Conservation (phyloP, 2,888 invertebrate genomes). For the Limnephilus auricula region DNA sequence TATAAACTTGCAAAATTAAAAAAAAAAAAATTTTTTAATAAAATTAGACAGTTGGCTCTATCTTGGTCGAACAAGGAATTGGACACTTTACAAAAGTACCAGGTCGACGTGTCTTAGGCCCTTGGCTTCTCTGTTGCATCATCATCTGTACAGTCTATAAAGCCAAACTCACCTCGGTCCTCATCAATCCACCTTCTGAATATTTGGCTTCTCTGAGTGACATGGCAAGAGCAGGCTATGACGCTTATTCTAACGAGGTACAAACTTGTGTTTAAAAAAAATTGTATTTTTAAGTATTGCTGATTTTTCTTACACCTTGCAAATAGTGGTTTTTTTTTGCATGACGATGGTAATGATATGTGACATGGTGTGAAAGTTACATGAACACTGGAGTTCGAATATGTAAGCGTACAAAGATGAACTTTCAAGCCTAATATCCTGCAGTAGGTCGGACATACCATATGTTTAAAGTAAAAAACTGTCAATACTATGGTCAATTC, state of each 20-base stretch:
- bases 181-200: slow-evolving; percentile 48
- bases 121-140: slow-evolving; percentile 61
- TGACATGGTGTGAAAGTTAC: too few relatives aligned
- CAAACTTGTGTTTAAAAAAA: too few relatives aligned
- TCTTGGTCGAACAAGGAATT: slow-evolving; percentile 58
- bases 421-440: too few relatives aligned
- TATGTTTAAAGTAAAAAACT: too few relatives aligned
- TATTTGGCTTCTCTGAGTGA: slow-evolving; percentile 30
- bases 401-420: too few relatives aligned
- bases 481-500: not conserved
- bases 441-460: too few relatives aligned
- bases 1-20: too few relatives aligned
- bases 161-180: slow-evolving; percentile 58
- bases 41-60: not conserved
- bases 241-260: slow-evolving; percentile 55
- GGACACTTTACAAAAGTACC: slow-evolving; percentile 35
- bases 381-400: too few relatives aligned
- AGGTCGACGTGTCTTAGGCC: slow-evolving; percentile 50
- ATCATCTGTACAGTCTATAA: slow-evolving; percentile 62
- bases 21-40: not conserved
- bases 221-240: slow-evolving; percentile 49
- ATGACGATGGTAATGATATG: too few relatives aligned
- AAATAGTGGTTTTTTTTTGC: too few relatives aligned
- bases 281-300: too few relatives aligned
- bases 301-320: too few relatives aligned